phyloP scores from a whole-genome alignment of 2,113 vertebrate genomes.

The Oncorhynchus keta region DNA sequence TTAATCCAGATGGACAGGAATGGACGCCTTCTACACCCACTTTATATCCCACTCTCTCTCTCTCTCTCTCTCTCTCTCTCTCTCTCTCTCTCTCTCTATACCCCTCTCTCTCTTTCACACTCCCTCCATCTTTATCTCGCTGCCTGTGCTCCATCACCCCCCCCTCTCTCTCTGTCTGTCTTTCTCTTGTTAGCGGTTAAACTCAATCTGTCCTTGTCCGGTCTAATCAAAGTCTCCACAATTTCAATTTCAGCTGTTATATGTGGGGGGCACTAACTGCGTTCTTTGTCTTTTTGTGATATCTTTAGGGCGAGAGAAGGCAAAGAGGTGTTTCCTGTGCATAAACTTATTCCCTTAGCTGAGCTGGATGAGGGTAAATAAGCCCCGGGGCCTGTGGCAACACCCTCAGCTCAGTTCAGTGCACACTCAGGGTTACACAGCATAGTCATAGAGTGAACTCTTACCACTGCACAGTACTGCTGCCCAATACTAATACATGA shows the following conservation, averaged over 20 bases:
- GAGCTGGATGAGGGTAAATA: constrained; percentile 11
- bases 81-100: background rate
- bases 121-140: constrained; percentile 23
- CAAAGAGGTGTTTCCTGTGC: constrained; percentile 42
- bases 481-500: constrained; percentile 5
- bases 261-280: constrained; percentile 61
- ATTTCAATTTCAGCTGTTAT: constrained; percentile 65
- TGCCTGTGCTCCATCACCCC: constrained; percentile 3
- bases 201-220: constrained; percentile 73
- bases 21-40: background rate
- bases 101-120: background rate
- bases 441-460: constrained; percentile 15
- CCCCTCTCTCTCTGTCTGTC: constrained; percentile 13
- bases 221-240: constrained; percentile 71
- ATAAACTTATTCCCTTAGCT: constrained; percentile 40
- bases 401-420: constrained; percentile 29
- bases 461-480: constrained; percentile 17
- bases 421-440: constrained; percentile 5
- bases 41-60: constrained; percentile 7
- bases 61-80: background rate
- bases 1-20: background rate
- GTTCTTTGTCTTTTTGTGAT: constrained; percentile 32
- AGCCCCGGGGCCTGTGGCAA: constrained; percentile 33
- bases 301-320: constrained; percentile 52
- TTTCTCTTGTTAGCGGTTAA: constrained; percentile 67